Percentiles rank a stretch among this genome's conserved stretches.
These are phyloP conservation scores for Meloidogyne floridensis DNA, from an alignment of 1,140 invertebrate species.

Conservation along the genomic window DNA sequence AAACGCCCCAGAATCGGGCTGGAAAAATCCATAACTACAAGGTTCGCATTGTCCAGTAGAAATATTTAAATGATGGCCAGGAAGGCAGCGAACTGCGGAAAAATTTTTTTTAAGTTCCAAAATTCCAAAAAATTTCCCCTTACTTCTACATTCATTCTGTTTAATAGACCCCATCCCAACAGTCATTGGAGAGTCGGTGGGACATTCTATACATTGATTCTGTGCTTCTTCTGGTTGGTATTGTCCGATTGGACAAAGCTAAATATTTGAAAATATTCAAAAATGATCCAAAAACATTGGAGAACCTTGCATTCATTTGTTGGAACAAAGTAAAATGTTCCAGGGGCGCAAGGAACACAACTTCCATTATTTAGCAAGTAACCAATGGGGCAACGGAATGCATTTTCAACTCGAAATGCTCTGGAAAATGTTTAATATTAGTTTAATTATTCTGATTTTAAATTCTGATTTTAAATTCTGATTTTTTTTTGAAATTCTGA, in stretches of 20 bases:
- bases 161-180: constrained; percentile 33
- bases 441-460: too few species aligned
- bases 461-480: too few species aligned
- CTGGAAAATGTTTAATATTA: neutral
- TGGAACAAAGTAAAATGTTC: constrained; percentile 80
- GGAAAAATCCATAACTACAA: constrained; percentile 91
- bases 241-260: constrained; percentile 81
- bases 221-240: constrained; percentile 93
- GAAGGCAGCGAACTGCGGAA: constrained; percentile 49
- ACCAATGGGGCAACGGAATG: constrained; percentile 18
- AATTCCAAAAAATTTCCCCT: constrained; percentile 16
- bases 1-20: constrained; percentile 86
- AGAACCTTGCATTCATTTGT: constrained; percentile 72
- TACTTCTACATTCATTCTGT: constrained; percentile 80
- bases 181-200: constrained; percentile 24
- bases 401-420: constrained; percentile 23
- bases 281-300: neutral
- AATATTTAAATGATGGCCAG: constrained; percentile 62
- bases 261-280: constrained; percentile 21
- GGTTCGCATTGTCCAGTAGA: constrained; percentile 79
- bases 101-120: neutral
- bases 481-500: too few species aligned
- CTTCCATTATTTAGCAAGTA: constrained; percentile 44
- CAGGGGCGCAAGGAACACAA: constrained; percentile 87
- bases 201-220: constrained; percentile 73